Evolutionary conservation across 2,113 vertebrate genomes (phyloP), one percentile per base, ranked within the genome.

Genomic region (Thryonomys swinderianus): DNA sequence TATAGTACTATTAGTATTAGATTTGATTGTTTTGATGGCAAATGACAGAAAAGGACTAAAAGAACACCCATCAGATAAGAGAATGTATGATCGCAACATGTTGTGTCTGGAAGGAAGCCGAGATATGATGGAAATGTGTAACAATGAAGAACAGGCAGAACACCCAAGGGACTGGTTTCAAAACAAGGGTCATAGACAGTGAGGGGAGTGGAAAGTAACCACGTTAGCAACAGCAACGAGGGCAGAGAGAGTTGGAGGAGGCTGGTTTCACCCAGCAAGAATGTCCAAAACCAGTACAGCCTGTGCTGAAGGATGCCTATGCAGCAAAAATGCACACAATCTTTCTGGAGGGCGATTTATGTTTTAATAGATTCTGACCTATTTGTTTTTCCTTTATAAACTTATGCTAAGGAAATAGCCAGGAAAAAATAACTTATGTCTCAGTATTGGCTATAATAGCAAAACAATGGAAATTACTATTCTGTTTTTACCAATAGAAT

Each of bases 401-500:
- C 90, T 79, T 83, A 92, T 42, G 40, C 4, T 90, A 82, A 57
- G 45, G 48, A 59, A 89, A 69, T 66, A 93, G 64, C 34, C 8
- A 89, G 9, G 32, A n/a, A 57, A 23, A 67, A 83, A n/a, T n/a
- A 85, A 94, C 51, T 51, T 85, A 86, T 32, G 6, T 78, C 55
- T 84, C 61, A 55, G 12, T 81, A 85, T 91, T 88, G 87, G 45
- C 88, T 93, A 73, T 62, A 89, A 64, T n/a, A 91, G 14, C 42
- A 90, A 79, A 82, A 57, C n/a, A 61, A 37, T 92, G 51, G 62
- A 40, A 85, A 81, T 74, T 73, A 74, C 10, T 32, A 48, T 21
- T 88, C 73, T 84, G 37, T n/a, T 42, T 18, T 91, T 48, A 86
- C 51, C 62, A 73, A 78, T n/a, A 87, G 91, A 93, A 93, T 89